Percentiles rank a stretch among this genome's conserved stretches.
phyloP scores from a whole-genome alignment of 2,113 vertebrate species.

The Pseudorasbora parva region DNA sequence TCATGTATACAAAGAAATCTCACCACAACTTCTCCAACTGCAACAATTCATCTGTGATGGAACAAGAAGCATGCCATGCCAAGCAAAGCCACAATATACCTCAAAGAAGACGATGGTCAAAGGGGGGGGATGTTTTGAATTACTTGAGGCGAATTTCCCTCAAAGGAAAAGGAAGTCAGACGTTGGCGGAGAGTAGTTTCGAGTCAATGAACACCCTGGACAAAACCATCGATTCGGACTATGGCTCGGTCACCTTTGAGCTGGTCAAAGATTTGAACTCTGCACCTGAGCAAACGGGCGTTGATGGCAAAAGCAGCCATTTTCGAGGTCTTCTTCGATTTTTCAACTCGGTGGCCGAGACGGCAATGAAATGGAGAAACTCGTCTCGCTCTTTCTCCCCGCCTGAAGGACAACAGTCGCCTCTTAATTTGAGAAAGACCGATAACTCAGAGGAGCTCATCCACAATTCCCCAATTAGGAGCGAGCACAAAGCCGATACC shows the following conservation, averaged over 20 bases:
- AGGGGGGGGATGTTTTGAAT: constrained; percentile 84
- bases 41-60: constrained; percentile 67
- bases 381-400: constrained; percentile 80
- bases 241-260: constrained; percentile 78
- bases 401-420: constrained; percentile 74
- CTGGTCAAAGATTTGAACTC: constrained; percentile 74
- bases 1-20: constrained; percentile 69
- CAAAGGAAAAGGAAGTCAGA: constrained; percentile 75
- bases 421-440: constrained; percentile 65
- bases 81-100: constrained; percentile 72
- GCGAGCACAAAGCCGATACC: constrained; percentile 61
- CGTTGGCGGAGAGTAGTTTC: constrained; percentile 76
- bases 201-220: constrained; percentile 79
- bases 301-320: constrained; percentile 75
- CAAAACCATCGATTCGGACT: constrained; percentile 78
- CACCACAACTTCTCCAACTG: constrained; percentile 73
- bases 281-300: constrained; percentile 65
- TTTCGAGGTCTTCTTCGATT: constrained; percentile 85
- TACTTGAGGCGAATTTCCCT: constrained; percentile 87
- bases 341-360: constrained; percentile 84
- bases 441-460: constrained; percentile 68
- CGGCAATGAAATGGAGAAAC: constrained; percentile 84
- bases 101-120: constrained; percentile 72
- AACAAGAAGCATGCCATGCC: constrained; percentile 69
- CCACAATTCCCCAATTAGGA: constrained; percentile 68